Base-by-base conservation (phyloP, 1,140 invertebrate genomes). In the Bicyclus anynana region DNA sequence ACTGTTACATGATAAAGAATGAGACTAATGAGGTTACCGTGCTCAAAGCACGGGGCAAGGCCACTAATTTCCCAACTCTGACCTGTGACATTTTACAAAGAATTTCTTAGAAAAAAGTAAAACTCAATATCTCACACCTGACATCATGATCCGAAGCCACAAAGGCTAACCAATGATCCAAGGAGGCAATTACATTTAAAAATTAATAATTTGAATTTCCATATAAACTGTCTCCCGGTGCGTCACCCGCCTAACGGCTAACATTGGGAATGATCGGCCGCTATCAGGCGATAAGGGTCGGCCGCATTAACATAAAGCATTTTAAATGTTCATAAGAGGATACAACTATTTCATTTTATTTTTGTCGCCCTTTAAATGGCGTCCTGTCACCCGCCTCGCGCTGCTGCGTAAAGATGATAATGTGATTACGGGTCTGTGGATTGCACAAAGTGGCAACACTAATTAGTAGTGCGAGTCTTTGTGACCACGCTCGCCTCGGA, bases 271-370 rank as follows among this genome's bases (percentile, higher is more conserved):
- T 56, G 51, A 58, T 61, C 53, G 54, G 57, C 38, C 53, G 54
- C 59, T 59, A 47, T 48, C 56, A 53, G 40, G 49, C 61, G 67
- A 69, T 63, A 61, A 69, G 62, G 60, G 63, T 63, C 67, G 44
- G 51, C 55, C 49, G 50, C 63, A 69, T 66, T 63, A 61, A 59
- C 60, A 66, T 66, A 66, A 69, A 69, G 58, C 51, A 61, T 65
- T 65, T 65, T 65, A 58, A 68, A 56, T 61, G 66, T 65, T 54
- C 56, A 40, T 53, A 54, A 59, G 55, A 59, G 51, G 51, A 59
- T 54, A 37, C 46, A 35, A 46, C 47, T 51, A 59, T 59, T 59
- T 55, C 37, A 55, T 64, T 64, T 59, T 61, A 61, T 55, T 61
- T 60, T 61, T 44, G 44, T 60, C 58, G 58, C 58, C 49, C 56